These are phyloP conservation scores for Trichopria drosophilae DNA, from an alignment of 2,888 invertebrate species.

Conservation along the genomic window DNA sequence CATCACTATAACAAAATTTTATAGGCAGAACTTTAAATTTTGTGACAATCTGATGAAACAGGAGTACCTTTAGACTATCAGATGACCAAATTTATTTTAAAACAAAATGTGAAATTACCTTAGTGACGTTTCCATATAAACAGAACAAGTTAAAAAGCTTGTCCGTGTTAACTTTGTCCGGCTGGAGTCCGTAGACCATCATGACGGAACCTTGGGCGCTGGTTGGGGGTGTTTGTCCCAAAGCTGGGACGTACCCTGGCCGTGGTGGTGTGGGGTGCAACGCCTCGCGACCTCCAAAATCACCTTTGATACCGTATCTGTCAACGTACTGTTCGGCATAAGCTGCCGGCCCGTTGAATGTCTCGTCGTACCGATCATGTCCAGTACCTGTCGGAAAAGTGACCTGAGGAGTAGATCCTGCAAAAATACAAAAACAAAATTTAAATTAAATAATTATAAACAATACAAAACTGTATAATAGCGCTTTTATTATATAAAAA, in stretches of 20 bases:
- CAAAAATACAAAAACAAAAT: conserved; percentile 24
- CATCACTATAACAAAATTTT: no score
- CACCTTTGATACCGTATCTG: conserved; percentile 53
- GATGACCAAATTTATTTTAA: neutral
- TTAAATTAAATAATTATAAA: conserved; percentile 5
- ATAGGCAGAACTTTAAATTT: no score
- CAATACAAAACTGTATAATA: neutral
- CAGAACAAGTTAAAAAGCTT: conserved; percentile 97
- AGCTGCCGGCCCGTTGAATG: conserved; percentile 55
- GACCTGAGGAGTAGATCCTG: conserved; percentile 53
- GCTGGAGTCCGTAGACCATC: conserved; percentile 97
- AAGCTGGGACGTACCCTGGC: conserved; percentile 54
- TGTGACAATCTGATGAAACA: no score
- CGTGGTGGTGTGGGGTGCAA: conserved; percentile 56
- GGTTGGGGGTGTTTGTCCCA: conserved; percentile 54
- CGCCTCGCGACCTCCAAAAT: conserved; percentile 54
- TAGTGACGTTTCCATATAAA: conserved; percentile 96
- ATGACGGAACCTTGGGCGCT: conserved; percentile 81
- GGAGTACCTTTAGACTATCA: neutral
- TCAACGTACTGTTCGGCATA: conserved; percentile 56
- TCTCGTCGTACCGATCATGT: conserved; percentile 56
- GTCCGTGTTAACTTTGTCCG: conserved; percentile 92
- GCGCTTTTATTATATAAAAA: no score
- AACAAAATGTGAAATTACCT: conserved; percentile 65
- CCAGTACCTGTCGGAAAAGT: conserved; percentile 52